These are phyloP conservation scores for Xerus rutilus DNA, from an alignment of 2,797 vertebrate genomes.

Conservation along the genomic window DNA sequence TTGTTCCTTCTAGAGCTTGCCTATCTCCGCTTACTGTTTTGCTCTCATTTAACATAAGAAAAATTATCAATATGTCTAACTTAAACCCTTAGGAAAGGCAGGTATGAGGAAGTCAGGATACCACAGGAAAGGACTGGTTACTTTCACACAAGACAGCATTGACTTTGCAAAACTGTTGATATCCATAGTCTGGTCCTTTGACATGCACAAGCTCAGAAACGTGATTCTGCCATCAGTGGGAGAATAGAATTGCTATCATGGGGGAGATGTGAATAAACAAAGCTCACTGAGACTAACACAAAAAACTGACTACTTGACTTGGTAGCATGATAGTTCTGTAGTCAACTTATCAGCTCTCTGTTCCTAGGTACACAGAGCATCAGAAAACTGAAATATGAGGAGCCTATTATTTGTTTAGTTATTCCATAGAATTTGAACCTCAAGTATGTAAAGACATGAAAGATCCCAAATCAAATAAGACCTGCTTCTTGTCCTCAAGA, in stretches of 20 bases:
- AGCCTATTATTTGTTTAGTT: background rate
- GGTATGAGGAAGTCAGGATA: background rate
- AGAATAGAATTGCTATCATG: background rate
- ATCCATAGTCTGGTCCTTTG: background rate
- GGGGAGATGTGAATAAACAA: background rate
- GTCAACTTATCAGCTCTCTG: background rate
- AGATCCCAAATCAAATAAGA: background rate
- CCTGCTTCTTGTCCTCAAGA: background rate
- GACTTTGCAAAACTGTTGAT: background rate
- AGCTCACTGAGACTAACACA: background rate
- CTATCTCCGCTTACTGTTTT: background rate
- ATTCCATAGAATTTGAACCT: background rate
- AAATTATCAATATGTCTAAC: background rate
- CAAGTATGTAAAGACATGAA: background rate
- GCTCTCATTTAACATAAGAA: background rate
- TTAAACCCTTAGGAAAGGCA: background rate
- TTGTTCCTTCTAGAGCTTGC: background rate
- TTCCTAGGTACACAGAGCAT: background rate
- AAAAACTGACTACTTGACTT: background rate
- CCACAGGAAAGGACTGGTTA: background rate
- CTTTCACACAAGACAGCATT: background rate
- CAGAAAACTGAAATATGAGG: background rate
- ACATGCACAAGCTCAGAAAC: background rate
- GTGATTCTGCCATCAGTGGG: background rate
- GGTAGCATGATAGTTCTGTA: background rate